Percentiles rank a stretch among this genome's conserved stretches.
Evolutionary conservation across 2,797 vertebrate genomes (phyloP).

Genomic region (Podarcis lilfordi): DNA sequence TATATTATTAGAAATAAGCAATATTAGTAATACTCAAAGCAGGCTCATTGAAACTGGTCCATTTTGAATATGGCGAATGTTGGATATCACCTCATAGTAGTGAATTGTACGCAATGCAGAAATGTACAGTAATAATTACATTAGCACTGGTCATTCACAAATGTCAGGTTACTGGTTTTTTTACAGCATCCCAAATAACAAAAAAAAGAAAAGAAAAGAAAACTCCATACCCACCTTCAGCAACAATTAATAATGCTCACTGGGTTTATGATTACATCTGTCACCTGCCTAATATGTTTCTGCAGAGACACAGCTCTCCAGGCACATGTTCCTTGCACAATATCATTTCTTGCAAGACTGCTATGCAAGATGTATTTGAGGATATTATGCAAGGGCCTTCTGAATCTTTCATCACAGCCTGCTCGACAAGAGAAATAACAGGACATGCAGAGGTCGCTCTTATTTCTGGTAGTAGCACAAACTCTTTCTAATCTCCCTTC

Average conservation of each 20-base stretch:
- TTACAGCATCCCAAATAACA: not conserved
- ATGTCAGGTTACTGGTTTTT: no score
- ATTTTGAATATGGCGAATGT: no score
- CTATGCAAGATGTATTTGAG: not conserved
- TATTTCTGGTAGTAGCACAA: not conserved
- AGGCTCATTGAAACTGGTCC: no score
- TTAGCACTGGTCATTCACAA: no score
- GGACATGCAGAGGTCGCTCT: not conserved
- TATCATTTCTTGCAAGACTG: slow-evolving; percentile 8
- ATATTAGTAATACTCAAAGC: no score
- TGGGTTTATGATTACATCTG: not conserved
- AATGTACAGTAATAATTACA: no score
- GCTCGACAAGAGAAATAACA: not conserved
- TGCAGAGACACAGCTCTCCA: not conserved
- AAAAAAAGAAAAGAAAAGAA: not conserved
- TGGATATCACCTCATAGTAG: no score
- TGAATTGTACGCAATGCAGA: no score
- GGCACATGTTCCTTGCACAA: not conserved
- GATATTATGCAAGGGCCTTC: not conserved
- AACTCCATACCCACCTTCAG: not conserved
- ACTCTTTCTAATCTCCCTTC: slow-evolving; percentile 12
- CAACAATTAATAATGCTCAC: not conserved
- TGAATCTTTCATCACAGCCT: slow-evolving; percentile 19
- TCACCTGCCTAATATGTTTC: not conserved
- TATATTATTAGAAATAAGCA: no score